Evolutionary conservation across 2,113 vertebrate genomes (phyloP).

Genomic region (Mobula hypostoma): DNA sequence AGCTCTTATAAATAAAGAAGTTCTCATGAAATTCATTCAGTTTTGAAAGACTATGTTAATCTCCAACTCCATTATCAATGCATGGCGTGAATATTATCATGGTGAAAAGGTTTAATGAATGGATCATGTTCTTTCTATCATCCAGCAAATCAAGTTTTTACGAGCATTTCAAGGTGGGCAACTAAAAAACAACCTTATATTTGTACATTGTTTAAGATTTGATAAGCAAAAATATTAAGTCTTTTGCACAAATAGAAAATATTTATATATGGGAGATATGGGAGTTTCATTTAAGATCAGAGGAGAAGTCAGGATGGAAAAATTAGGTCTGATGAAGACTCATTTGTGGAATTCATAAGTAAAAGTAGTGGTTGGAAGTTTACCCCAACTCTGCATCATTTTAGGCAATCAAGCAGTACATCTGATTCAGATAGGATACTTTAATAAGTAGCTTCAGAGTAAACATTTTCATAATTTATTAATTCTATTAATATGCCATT

Average conservation of each 20-base stretch:
- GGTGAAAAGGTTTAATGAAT: neutral
- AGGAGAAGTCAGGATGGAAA: neutral
- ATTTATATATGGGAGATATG: neutral
- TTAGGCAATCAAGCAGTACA: neutral
- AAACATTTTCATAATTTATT: neutral
- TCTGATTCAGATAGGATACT: neutral
- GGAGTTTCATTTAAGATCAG: neutral
- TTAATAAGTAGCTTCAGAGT: neutral
- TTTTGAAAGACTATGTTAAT: neutral
- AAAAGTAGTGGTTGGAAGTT: neutral
- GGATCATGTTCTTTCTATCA: neutral
- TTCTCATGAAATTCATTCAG: neutral
- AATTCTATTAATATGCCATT: neutral
- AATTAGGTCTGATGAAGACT: neutral
- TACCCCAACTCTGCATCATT: neutral
- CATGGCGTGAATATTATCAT: neutral
- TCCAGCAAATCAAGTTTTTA: neutral
- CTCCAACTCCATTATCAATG: neutral
- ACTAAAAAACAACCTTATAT: neutral
- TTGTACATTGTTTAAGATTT: neutral
- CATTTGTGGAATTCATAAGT: neutral
- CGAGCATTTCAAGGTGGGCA: neutral
- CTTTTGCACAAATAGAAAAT: neutral
- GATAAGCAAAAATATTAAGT: neutral
- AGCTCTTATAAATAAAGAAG: neutral